Percentiles rank a stretch among this genome's conserved stretches.
Evolutionary conservation across 35 echinoderm and acorn worm species (phyloP).

Genomic region (Strongylocentrotus purpuratus): DNA sequence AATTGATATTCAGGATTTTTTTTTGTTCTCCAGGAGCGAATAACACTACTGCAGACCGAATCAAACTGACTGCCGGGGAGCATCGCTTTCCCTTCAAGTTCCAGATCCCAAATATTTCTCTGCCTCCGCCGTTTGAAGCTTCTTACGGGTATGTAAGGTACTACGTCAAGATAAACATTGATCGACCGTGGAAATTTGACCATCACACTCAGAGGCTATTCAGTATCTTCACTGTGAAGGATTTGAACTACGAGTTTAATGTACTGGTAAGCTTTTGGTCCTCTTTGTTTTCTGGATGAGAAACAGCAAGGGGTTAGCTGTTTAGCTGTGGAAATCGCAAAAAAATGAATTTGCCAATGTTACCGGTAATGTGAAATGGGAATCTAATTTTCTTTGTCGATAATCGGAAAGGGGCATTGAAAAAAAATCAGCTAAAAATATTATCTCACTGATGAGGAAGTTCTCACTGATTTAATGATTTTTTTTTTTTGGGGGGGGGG

Average conservation of each 20-base stretch:
- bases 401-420: too few species aligned
- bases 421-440: too few species aligned
- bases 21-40: not conserved
- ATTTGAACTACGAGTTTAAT: not conserved
- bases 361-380: too few species aligned
- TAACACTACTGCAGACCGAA: not conserved
- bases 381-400: too few species aligned
- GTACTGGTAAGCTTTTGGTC: not conserved
- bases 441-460: too few species aligned
- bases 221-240: conserved; percentile 39
- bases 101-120: conserved; percentile 39
- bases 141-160: conserved; percentile 55
- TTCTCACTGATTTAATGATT: too few species aligned
- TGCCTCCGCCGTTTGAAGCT: conserved; percentile 60
- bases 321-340: too few species aligned
- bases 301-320: too few species aligned
- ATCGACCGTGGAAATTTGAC: conserved; percentile 75
- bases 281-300: not conserved
- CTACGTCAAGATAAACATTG: conserved; percentile 54
- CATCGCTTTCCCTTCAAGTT: conserved; percentile 64
- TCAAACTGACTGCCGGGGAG: conserved; percentile 39
- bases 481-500: too few species aligned
- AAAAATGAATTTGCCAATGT: too few species aligned
- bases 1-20: not conserved
- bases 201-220: conserved; percentile 64